Evolutionary conservation across 2,797 vertebrate species (phyloP).

Genomic region (Lepidocolaptes lacrymiger): DNA sequence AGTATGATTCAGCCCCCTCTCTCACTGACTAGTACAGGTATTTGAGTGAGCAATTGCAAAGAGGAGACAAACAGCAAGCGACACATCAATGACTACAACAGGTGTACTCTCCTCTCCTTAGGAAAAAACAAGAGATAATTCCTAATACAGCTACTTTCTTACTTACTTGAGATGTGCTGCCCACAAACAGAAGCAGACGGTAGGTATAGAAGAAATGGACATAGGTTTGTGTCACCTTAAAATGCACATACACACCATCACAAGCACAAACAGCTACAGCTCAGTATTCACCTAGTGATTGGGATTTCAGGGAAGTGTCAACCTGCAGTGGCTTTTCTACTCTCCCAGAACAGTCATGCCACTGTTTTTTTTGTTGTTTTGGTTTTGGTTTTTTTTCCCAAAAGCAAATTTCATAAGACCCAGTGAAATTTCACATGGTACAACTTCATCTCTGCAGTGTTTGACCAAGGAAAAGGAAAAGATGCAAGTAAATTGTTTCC

Average conservation of each 20-base stretch:
- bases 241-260: not conserved
- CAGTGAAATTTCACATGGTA: not conserved
- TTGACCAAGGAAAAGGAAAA: fast-evolving
- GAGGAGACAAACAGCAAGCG: not conserved
- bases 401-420: not conserved
- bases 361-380: too few relatives aligned
- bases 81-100: fast-evolving
- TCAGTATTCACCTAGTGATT: not conserved
- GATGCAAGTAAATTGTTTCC: not conserved
- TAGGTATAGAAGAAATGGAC: not conserved
- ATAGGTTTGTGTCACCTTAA: not conserved
- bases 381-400: not conserved
- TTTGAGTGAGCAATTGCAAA: not conserved
- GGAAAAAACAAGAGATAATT: not conserved
- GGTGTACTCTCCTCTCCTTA: fast-evolving
- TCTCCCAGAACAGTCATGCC: not conserved
- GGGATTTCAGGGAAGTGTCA: not conserved
- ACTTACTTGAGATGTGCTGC: not conserved
- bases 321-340: not conserved
- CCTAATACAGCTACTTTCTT: not conserved
- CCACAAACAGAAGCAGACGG: not conserved
- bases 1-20: not conserved
- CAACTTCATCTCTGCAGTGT: not conserved
- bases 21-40: not conserved
- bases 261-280: not conserved